A percentile compares a stretch with the other conserved stretches of the same genome.
These are phyloP conservation scores for Mylabris sibirica DNA, from an alignment of 2,888 invertebrate species.

Conservation along the genomic window DNA sequence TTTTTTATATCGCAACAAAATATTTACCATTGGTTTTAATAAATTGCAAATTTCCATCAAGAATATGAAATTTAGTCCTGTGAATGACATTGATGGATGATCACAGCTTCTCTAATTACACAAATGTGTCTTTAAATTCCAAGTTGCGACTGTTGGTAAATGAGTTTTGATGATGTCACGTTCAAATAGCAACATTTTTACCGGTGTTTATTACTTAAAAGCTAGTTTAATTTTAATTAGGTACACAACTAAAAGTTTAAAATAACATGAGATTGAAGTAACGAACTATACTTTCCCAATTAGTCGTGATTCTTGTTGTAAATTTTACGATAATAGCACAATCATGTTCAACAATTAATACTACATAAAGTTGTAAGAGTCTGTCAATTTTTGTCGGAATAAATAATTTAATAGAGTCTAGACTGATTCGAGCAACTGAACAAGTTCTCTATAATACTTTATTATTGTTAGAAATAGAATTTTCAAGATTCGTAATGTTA, in stretches of 20 bases:
- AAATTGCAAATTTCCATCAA: not conserved
- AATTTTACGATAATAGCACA: not conserved
- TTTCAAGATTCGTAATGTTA: not conserved
- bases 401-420: not conserved
- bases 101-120: conserved; percentile 39
- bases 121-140: conserved; percentile 36
- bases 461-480: too few species aligned
- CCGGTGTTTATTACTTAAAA: not conserved
- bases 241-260: not conserved
- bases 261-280: too few species aligned
- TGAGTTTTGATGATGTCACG: not conserved
- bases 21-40: not conserved
- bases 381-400: too few species aligned
- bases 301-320: not conserved
- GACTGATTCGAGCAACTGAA: not conserved
- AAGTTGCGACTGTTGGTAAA: conserved; percentile 22
- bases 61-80: conserved; percentile 36
- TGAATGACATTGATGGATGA: conserved; percentile 43
- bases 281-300: too few species aligned
- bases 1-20: not conserved
- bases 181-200: not conserved
- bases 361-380: not conserved
- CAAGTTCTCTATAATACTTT: not conserved
- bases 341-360: not conserved
- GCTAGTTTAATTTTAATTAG: not conserved